Conservation (phyloP, 2,888 invertebrate species). For the Parascotia fuliginaria region DNA sequence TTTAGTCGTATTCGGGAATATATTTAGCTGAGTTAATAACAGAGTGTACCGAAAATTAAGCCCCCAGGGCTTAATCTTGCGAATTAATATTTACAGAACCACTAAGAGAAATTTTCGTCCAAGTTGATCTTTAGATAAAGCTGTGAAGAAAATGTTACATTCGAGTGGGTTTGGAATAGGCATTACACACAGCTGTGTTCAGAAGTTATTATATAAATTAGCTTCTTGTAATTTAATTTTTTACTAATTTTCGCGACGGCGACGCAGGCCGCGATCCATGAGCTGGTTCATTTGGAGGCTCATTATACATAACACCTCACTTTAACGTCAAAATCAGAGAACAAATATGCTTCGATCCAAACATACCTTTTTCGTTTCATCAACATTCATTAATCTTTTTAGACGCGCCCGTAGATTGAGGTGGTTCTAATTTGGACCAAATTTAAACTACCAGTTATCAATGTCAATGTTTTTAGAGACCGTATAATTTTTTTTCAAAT, state of each 20-base stretch:
- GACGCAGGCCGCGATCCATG: too few species aligned
- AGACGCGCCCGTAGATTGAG: too few species aligned
- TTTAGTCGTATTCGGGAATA: background rate
- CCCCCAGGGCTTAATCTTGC: constrained; percentile 1
- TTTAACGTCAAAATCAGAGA: too few species aligned
- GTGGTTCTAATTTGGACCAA: too few species aligned
- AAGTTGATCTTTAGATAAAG: constrained; percentile 16
- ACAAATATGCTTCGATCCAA: too few species aligned
- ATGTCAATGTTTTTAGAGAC: too few species aligned
- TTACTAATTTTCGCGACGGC: too few species aligned
- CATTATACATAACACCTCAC: too few species aligned
- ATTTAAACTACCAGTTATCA: too few species aligned
- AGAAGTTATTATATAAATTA: constrained; percentile 2
- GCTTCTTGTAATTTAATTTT: background rate
- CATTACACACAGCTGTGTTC: background rate
- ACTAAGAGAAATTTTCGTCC: constrained; percentile 19
- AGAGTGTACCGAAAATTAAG: constrained; percentile 12
- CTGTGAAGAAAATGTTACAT: constrained; percentile 5
- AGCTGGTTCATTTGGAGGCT: background rate
- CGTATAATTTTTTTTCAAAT: too few species aligned
- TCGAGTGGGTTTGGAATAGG: background rate
- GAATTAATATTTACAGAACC: constrained; percentile 23
- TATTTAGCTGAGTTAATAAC: constrained; percentile 3
- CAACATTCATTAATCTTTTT: too few species aligned
- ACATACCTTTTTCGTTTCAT: too few species aligned